Evolutionary conservation across 2,888 invertebrate genomes (phyloP).

Genomic region (Lasiommata megera): DNA sequence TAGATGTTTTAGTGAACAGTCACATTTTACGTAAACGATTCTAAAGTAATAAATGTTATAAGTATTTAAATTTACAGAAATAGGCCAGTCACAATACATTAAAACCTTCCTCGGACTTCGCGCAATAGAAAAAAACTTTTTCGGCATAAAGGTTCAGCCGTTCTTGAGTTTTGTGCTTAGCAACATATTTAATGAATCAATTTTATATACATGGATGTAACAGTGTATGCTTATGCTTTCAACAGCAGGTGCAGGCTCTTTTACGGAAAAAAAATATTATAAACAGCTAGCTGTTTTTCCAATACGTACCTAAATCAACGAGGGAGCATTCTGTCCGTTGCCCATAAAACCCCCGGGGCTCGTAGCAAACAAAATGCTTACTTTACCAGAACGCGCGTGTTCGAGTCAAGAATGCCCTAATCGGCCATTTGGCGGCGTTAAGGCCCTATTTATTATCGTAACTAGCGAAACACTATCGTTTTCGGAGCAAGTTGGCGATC

Average conservation of each 20-base stretch:
- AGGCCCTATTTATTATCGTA: slow-evolving; percentile 51
- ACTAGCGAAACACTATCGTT: slow-evolving; percentile 72
- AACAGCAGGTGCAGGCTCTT: background rate
- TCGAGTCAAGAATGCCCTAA: slow-evolving; percentile 46
- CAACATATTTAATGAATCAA: too few relatives aligned
- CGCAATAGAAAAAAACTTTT: too few relatives aligned
- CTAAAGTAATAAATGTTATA: too few relatives aligned
- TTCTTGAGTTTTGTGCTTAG: too few relatives aligned
- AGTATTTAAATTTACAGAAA: too few relatives aligned
- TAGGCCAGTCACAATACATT: too few relatives aligned
- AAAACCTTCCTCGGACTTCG: too few relatives aligned
- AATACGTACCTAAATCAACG: slow-evolving; percentile 53
- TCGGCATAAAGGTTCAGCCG: too few relatives aligned
- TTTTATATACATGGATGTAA: too few relatives aligned
- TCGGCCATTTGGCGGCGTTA: slow-evolving; percentile 42
- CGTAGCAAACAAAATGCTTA: slow-evolving; percentile 66
- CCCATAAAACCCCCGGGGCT: slow-evolving; percentile 60
- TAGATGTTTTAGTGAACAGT: too few relatives aligned
- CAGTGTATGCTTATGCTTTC: background rate
- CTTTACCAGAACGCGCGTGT: slow-evolving; percentile 69
- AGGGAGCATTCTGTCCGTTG: slow-evolving; percentile 52
- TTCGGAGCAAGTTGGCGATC: slow-evolving; percentile 59
- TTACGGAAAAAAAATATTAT: background rate
- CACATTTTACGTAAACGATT: too few relatives aligned
- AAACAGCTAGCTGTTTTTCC: slow-evolving; percentile 3